A percentile compares a stretch with the other conserved stretches of the same genome.
Conservation (phyloP, 2,888 invertebrate genomes). For the Galerucella pusilla region DNA sequence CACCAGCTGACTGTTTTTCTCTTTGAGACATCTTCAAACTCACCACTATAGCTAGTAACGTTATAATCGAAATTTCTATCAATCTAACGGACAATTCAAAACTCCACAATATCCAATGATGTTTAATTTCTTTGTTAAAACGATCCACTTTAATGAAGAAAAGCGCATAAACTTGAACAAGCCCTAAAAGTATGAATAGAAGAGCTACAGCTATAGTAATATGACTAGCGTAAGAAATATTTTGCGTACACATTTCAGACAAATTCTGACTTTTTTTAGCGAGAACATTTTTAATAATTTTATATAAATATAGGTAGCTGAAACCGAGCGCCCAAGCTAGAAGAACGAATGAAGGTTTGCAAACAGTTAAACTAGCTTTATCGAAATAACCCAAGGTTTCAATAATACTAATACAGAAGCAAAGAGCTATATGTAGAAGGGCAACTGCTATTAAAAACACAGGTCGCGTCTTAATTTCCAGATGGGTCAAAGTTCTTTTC, state of each 20-base stretch:
- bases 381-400: conserved; percentile 68
- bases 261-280: conserved; percentile 83
- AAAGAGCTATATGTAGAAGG: conserved; percentile 81
- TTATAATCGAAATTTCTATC: conserved; percentile 89
- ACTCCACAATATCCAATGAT: conserved; percentile 92
- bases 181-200: conserved; percentile 84
- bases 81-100: conserved; percentile 88
- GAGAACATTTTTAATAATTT: conserved; percentile 78
- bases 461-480: conserved; percentile 78
- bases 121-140: conserved; percentile 71
- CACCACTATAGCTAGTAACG: conserved; percentile 87
- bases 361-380: conserved; percentile 72
- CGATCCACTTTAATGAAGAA: conserved; percentile 70
- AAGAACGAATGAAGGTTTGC: conserved; percentile 87
- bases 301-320: conserved; percentile 86
- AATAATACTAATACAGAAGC: conserved; percentile 84
- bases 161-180: conserved; percentile 85
- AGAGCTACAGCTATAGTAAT: conserved; percentile 89
- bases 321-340: conserved; percentile 86
- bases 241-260: conserved; percentile 79
- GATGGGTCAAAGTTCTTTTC: conserved; percentile 77
- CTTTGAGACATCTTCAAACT: conserved; percentile 75
- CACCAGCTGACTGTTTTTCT: conserved; percentile 78
- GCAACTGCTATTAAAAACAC: conserved; percentile 83
- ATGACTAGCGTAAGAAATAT: conserved; percentile 88